These are phyloP conservation scores for Geotrypetes seraphini DNA, from an alignment of 2,797 vertebrate species.

Conservation along the genomic window DNA sequence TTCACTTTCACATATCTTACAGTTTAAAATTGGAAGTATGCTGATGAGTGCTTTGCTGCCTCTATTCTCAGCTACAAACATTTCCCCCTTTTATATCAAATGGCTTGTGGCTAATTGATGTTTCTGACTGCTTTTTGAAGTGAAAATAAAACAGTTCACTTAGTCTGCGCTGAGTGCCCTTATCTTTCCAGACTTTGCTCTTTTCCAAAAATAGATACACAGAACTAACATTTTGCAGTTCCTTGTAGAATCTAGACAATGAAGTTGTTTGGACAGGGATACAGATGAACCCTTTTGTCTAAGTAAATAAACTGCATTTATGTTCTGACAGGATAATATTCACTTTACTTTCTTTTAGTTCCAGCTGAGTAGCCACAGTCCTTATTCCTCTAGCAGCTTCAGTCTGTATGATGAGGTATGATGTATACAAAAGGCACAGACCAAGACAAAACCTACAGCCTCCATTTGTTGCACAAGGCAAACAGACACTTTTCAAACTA, in stretches of 20 bases:
- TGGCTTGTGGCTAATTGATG: constrained; percentile 83
- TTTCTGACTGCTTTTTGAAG: constrained; percentile 77
- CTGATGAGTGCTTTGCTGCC: constrained; percentile 77
- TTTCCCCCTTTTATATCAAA: constrained; percentile 77
- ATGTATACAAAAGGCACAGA: constrained; percentile 72
- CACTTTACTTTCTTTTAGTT: constrained; percentile 81
- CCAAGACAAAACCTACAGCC: constrained; percentile 68
- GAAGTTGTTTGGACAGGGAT: constrained; percentile 89
- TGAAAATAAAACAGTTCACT: constrained; percentile 80
- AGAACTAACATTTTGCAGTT: constrained; percentile 58
- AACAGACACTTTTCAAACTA: constrained; percentile 96
- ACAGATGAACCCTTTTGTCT: constrained; percentile 93
- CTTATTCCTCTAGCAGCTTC: constrained; percentile 66
- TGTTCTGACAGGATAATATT: constrained; percentile 87
- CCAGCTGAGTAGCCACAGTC: constrained; percentile 70
- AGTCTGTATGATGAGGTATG: constrained; percentile 68
- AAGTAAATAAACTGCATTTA: constrained; percentile 92
- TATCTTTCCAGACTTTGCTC: constrained; percentile 69
- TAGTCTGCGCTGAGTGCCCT: constrained; percentile 65
- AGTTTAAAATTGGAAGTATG: constrained; percentile 83
- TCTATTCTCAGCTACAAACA: constrained; percentile 72
- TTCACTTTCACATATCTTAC: constrained; percentile 97
- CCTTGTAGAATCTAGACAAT: constrained; percentile 74
- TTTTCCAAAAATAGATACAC: constrained; percentile 65
- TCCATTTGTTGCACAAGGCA: constrained; percentile 82